Conservation (phyloP, 1,140 invertebrate genomes). For the Trypoxylus dichotomus region DNA sequence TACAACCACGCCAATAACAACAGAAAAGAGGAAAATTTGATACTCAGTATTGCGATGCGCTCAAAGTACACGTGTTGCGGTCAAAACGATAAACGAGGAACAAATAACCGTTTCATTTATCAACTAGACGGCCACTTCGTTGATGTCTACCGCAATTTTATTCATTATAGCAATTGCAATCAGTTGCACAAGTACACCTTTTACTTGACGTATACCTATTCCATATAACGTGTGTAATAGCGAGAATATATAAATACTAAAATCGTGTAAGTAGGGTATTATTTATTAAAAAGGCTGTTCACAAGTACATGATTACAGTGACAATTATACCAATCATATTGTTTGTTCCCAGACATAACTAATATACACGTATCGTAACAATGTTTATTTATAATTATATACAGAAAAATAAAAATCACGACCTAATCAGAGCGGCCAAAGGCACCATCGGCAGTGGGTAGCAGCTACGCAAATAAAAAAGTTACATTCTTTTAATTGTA, state of each 20-base stretch:
- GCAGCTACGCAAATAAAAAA: constrained; percentile 24
- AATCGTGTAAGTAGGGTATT: constrained; percentile 24
- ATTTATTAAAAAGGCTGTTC: constrained; percentile 33
- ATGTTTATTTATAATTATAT: constrained; percentile 29
- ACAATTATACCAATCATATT: constrained; percentile 32
- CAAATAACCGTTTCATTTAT: too few relatives aligned
- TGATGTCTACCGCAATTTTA: too few relatives aligned
- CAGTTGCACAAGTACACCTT: too few relatives aligned
- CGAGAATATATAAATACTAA: not conserved
- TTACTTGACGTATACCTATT: too few relatives aligned
- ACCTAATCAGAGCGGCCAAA: constrained; percentile 31
- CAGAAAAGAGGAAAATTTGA: too few relatives aligned
- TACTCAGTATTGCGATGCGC: too few relatives aligned
- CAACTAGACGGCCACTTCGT: too few relatives aligned
- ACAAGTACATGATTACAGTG: constrained; percentile 33
- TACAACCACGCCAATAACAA: too few relatives aligned
- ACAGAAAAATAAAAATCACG: constrained; percentile 31
- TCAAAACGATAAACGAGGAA: too few relatives aligned
- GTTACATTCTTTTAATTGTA: not conserved
- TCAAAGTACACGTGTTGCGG: too few relatives aligned
- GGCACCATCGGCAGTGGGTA: constrained; percentile 31
- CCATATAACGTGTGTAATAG: not conserved
- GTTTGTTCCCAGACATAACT: constrained; percentile 32
- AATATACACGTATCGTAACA: constrained; percentile 31
- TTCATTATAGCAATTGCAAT: too few relatives aligned